phyloP scores from a whole-genome alignment of 2,888 invertebrate species.

The Eubasilissa splendida region DNA sequence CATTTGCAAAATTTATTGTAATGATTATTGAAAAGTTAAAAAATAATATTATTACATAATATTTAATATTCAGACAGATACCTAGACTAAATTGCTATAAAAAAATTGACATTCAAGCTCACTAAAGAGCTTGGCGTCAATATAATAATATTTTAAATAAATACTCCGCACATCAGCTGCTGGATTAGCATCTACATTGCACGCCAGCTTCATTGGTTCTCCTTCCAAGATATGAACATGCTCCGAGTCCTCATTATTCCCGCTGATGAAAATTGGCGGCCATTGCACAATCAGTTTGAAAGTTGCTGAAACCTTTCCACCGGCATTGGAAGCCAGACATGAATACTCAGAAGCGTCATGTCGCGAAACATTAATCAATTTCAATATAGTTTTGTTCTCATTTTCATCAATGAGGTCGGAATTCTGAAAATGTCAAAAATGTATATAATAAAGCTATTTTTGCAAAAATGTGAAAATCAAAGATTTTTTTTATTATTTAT shows the following conservation, averaged over 20 bases:
- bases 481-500: no score
- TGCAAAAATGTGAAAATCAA: no score
- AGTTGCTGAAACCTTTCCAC: conserved; percentile 71
- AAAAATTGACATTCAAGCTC: no score
- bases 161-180: conserved; percentile 63
- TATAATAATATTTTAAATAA: background rate
- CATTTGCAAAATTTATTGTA: no score
- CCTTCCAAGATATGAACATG: conserved; percentile 63
- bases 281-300: conserved; percentile 73
- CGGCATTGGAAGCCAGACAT: conserved; percentile 75
- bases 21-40: no score
- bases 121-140: no score
- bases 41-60: no score
- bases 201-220: conserved; percentile 59
- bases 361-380: conserved; percentile 64
- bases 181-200: conserved; percentile 66
- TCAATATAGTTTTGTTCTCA: conserved; percentile 57
- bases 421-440: conserved; percentile 39
- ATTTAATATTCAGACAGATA: no score
- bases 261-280: conserved; percentile 64
- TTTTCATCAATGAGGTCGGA: conserved; percentile 39
- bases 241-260: conserved; percentile 63
- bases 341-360: conserved; percentile 71
- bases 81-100: no score
- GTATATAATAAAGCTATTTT: no score